Percentiles rank a stretch among this genome's conserved stretches.
Conservation (phyloP, 2,888 invertebrate species). For the Pycnomerus fuliginosus region DNA sequence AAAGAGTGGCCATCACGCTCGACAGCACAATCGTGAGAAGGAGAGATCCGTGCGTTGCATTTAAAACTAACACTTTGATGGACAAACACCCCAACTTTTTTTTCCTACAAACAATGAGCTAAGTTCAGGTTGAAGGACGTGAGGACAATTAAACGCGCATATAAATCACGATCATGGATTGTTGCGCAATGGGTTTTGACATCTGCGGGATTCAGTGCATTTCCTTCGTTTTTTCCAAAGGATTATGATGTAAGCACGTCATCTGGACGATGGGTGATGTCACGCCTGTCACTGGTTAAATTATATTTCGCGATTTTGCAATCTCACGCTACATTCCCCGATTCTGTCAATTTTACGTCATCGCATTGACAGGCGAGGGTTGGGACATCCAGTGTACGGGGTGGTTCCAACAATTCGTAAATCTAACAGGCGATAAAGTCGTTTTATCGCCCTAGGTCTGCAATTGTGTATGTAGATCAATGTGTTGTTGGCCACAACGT, state of each 20-base stretch:
- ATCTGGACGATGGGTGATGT: conserved; percentile 40
- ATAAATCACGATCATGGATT: conserved; percentile 30
- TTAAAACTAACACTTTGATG: too few species aligned
- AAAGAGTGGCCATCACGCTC: conserved; percentile 36
- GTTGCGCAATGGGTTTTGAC: conserved; percentile 16
- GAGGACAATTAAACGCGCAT: conserved; percentile 37
- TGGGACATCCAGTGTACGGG: too few species aligned
- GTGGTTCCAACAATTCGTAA: too few species aligned
- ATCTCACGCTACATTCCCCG: too few species aligned
- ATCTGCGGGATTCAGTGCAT: conserved; percentile 4
- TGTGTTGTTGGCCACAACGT: conserved; percentile 28
- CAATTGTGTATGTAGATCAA: conserved; percentile 33
- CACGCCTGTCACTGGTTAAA: conserved; percentile 37
- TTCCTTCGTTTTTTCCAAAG: conserved; percentile 5
- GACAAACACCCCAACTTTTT: not conserved
- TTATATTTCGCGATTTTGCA: too few species aligned
- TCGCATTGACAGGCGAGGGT: too few species aligned
- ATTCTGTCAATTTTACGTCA: too few species aligned
- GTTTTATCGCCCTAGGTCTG: conserved; percentile 7
- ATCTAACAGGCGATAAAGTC: too few species aligned
- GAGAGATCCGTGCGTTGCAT: conserved; percentile 20
- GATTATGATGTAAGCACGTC: conserved; percentile 36
- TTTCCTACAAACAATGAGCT: conserved; percentile 37
- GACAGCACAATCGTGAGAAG: conserved; percentile 39
- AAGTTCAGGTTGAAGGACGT: conserved; percentile 44